These are phyloP conservation scores for Brachionus plicatilis DNA, from an alignment of 1,140 invertebrate species.

Conservation along the genomic window DNA sequence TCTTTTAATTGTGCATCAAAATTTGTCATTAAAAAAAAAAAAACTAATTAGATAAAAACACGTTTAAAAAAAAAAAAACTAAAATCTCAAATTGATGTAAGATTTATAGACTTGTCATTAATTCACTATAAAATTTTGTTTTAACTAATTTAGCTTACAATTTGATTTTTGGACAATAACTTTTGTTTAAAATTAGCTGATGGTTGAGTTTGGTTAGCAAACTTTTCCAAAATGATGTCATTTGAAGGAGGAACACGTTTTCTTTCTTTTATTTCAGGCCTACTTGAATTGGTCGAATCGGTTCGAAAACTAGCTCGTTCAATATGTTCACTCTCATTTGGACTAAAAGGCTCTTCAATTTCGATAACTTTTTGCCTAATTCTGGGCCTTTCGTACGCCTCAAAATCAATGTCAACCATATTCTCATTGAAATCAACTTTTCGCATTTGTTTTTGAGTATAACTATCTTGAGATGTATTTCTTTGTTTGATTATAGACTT, in stretches of 20 bases:
- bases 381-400: not conserved
- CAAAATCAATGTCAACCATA: conserved; percentile 2
- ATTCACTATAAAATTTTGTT: not conserved
- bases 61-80: not conserved
- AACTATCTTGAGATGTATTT: not conserved
- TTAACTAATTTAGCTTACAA: conserved; percentile 21
- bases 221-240: not conserved
- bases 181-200: not conserved
- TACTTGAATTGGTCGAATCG: not conserved
- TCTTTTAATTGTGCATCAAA: conserved; percentile 21
- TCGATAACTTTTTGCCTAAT: not conserved
- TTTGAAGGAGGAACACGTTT: not conserved
- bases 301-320: conserved; percentile 19
- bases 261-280: conserved; percentile 10
- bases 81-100: not conserved
- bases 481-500: conserved; percentile 21
- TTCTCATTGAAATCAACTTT: not conserved
- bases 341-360: not conserved
- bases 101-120: not conserved
- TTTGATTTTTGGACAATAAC: conserved; percentile 22
- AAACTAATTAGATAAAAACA: not conserved
- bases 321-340: not conserved
- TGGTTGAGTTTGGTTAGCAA: not conserved
- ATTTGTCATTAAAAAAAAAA: not conserved
- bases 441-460: not conserved